Evolutionary conservation across 1,140 invertebrate species (phyloP).

Genomic region (Patella vulgata): DNA sequence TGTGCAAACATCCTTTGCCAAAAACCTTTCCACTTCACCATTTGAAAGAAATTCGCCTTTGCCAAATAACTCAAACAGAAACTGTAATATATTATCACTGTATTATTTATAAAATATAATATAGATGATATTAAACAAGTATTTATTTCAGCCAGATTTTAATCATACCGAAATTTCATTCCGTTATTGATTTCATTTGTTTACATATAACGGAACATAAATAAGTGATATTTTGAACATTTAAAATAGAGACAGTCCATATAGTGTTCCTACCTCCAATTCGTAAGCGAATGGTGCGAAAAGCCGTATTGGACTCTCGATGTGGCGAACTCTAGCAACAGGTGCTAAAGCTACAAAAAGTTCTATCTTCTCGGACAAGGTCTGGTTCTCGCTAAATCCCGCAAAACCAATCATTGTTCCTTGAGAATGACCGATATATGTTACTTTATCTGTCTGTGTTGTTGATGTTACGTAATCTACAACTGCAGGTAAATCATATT

Average conservation of each 20-base stretch:
- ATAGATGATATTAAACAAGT: too few species aligned
- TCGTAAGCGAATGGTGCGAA: constrained; percentile 62
- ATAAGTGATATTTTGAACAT: too few species aligned
- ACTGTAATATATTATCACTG: not conserved
- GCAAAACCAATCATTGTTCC: constrained; percentile 71
- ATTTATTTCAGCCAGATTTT: too few species aligned
- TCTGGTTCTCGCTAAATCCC: constrained; percentile 52
- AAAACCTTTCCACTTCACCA: constrained; percentile 31
- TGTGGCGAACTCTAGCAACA: constrained; percentile 76
- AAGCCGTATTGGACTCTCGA: constrained; percentile 73
- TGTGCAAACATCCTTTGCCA: constrained; percentile 40
- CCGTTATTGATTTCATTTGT: too few species aligned
- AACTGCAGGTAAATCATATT: constrained; percentile 77
- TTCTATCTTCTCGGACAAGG: constrained; percentile 49
- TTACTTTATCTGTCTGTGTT: constrained; percentile 71
- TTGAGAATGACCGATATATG: constrained; percentile 79
- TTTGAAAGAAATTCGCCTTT: constrained; percentile 49
- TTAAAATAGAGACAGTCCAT: too few species aligned
- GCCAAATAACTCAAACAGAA: constrained; percentile 49
- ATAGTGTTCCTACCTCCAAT: constrained; percentile 55
- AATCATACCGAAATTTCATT: too few species aligned
- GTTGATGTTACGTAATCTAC: constrained; percentile 74
- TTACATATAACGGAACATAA: too few species aligned
- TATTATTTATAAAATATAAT: too few species aligned
- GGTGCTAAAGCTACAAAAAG: constrained; percentile 77